A percentile compares a stretch with the other conserved stretches of the same genome.
Conservation (phyloP, 1,140 invertebrate species). For the Bicyclus anynana region DNA sequence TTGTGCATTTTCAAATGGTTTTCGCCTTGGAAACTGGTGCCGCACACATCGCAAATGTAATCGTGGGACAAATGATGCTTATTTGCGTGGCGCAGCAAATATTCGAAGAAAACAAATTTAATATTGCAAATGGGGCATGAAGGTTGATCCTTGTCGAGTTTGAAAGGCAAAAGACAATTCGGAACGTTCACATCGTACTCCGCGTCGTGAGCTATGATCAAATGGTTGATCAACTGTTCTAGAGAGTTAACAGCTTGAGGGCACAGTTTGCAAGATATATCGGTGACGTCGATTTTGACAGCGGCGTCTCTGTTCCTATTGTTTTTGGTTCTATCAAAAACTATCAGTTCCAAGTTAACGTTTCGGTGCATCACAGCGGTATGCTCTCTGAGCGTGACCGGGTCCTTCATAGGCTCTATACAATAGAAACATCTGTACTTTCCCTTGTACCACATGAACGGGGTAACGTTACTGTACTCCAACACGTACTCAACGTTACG, state of each 20-base stretch:
- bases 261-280: constrained; percentile 55
- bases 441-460: constrained; percentile 65
- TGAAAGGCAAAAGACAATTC: constrained; percentile 62
- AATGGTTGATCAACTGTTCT: constrained; percentile 58
- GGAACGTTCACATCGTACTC: constrained; percentile 62
- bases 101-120: constrained; percentile 68
- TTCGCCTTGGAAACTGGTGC: constrained; percentile 64
- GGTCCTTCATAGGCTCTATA: constrained; percentile 57
- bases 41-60: constrained; percentile 66
- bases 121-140: constrained; percentile 59
- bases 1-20: constrained; percentile 69
- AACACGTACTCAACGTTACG: constrained; percentile 63
- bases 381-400: constrained; percentile 44
- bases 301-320: constrained; percentile 66
- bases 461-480: constrained; percentile 62
- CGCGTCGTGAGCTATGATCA: constrained; percentile 67
- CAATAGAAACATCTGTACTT: constrained; percentile 65
- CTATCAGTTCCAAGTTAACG: constrained; percentile 52
- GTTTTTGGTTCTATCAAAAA: constrained; percentile 57
- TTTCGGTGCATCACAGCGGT: constrained; percentile 47
- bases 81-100: constrained; percentile 59
- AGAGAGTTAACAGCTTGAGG: constrained; percentile 37
- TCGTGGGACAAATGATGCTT: constrained; percentile 62
- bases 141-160: constrained; percentile 53
- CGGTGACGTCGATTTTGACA: constrained; percentile 62